A percentile compares a stretch with the other conserved stretches of the same genome.
These are phyloP conservation scores for Chesias legatella DNA, from an alignment of 2,888 invertebrate species.

Conservation along the genomic window DNA sequence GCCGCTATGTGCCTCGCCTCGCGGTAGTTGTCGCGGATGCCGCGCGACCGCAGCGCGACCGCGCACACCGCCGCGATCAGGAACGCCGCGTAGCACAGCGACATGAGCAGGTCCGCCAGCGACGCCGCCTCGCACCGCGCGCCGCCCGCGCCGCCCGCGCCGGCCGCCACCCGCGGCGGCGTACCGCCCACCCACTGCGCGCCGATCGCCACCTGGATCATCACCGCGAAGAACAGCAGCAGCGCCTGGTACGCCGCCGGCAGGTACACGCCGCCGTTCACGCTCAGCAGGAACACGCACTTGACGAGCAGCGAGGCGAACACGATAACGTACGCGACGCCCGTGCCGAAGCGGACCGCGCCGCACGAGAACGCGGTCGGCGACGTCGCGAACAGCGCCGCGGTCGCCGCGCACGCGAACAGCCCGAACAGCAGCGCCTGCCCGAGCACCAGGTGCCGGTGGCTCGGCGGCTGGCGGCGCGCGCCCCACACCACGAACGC, in stretches of 20 bases:
- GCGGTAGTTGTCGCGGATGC: constrained; percentile 95
- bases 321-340: constrained; percentile 90
- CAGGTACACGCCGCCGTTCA: constrained; percentile 94
- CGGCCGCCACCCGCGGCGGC: constrained; percentile 83
- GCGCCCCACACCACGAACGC: constrained; percentile 91
- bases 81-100: constrained; percentile 91
- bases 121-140: constrained; percentile 83
- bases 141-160: constrained; percentile 69
- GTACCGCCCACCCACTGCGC: constrained; percentile 91
- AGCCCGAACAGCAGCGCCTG: constrained; percentile 92
- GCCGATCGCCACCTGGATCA: constrained; percentile 93
- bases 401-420: constrained; percentile 89
- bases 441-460: constrained; percentile 92
- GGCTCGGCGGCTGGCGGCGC: constrained; percentile 89
- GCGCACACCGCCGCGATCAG: constrained; percentile 91
- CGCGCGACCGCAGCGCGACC: constrained; percentile 90
- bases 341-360: constrained; percentile 89
- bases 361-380: constrained; percentile 91
- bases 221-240: constrained; percentile 92
- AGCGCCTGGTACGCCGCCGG: constrained; percentile 96
- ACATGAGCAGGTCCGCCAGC: constrained; percentile 86
- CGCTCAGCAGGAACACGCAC: constrained; percentile 94
- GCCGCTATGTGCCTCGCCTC: constrained; percentile 96
- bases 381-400: constrained; percentile 87
- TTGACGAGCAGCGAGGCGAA: constrained; percentile 96